phyloP scores from a whole-genome alignment of 64 coral and sea anemone species.

The Anthopleura sola region DNA sequence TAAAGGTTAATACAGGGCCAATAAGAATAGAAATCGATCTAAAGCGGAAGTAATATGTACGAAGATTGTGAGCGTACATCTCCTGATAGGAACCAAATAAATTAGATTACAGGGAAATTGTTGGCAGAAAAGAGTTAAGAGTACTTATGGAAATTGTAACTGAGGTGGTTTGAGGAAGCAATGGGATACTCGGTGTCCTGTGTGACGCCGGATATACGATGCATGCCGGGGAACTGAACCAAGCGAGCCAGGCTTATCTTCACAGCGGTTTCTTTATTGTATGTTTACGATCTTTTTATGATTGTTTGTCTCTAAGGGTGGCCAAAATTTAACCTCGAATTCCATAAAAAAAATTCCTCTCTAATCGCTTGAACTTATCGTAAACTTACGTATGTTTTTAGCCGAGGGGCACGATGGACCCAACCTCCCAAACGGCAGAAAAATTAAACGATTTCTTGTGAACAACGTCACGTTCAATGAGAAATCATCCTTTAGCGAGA shows the following conservation, averaged over 20 bases:
- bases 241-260: not conserved
- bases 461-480: not conserved
- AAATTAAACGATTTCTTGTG: not conserved
- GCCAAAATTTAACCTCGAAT: not conserved
- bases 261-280: not conserved
- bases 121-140: not conserved
- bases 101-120: constrained; percentile 13
- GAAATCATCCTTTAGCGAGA: not conserved
- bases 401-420: not conserved
- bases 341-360: not conserved
- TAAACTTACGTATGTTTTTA: not conserved
- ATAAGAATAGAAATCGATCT: constrained; percentile 7
- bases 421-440: not conserved
- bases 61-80: not conserved
- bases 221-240: not conserved
- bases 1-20: not conserved
- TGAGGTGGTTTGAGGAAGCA: not conserved
- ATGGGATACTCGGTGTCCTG: not conserved
- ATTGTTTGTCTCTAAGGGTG: not conserved
- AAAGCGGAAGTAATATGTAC: constrained; percentile 6
- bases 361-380: not conserved
- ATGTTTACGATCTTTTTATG: not conserved
- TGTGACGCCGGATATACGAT: not conserved
- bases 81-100: constrained; percentile 4
- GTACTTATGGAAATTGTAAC: not conserved